Base-by-base conservation (phyloP, 2,888 invertebrate genomes). In the Tortrix viridana region DNA sequence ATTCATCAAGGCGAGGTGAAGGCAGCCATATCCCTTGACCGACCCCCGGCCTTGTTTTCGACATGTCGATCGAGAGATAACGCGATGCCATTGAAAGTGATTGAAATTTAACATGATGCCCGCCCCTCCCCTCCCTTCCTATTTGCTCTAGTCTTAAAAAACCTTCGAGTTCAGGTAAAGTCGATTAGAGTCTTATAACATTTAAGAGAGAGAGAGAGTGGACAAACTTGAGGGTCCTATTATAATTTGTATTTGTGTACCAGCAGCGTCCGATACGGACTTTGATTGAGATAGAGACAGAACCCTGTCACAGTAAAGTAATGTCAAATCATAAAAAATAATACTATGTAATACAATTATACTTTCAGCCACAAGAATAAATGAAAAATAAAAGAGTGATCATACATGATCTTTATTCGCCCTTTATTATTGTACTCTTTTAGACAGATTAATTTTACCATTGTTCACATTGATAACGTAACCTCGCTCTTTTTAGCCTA, bases 21-120 rank as follows among this genome's bases (percentile, higher is more conserved):
- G 87, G 85, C 77, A 75, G 74, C 69, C 54, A 41, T 63, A 88
- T 86, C 89, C 89, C 86, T 88, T 89, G 88, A 87, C 88, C 89
- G 82, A 80, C 82, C 86, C 77, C 73, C 74, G 82, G 77, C 90
- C 90, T 91, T 89, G 88, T 89, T 88, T 88, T 89, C 89, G 81
- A 85, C 82, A 67, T 60, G 66, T 64, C 73, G 83, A 87, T 85
- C 80, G 74, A 75, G 68, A 79, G 84, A 88, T 88, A 87, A 81
- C 73, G 76, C 75, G 66, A 63, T 69, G 69, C 69, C 66, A 76
- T 73, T 74, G 68, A 74, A 64, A 60, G 69, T 66, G 67, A 71
- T 70, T 69, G 55, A 62, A 70, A 63, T 67, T 60, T 56, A 68
- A 63, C 56, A 60, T 53, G 65, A 56, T 56, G 37, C 55, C 56